Evolutionary conservation across 2,113 vertebrate genomes (phyloP), one percentile per base, ranked within the genome.

Genomic region (Chlamydotis undulata): DNA sequence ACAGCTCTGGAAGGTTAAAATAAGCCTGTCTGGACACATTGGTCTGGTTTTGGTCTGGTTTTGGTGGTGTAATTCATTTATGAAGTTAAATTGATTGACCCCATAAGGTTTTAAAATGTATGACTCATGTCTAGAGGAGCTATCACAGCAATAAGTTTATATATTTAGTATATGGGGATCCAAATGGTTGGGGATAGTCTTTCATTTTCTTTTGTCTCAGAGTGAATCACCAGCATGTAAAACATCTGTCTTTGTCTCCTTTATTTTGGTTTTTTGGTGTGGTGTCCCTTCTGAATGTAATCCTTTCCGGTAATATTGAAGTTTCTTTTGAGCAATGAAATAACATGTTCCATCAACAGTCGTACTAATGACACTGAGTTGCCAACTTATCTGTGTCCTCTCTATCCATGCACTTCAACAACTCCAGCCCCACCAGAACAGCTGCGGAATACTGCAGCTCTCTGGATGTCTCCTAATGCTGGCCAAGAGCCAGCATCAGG

Each of bases 121-220:
- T 96, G 96, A 97, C 77, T 97, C 95, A 97, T 84, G 92, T 97
- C 94, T 97, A 87, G 89, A 93, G 31, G 87, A 96, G 74, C 65
- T 84, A 89, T 92, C 87, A 57, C 37, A 84, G 77, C 91, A 94
- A 43, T 73, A 77, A 89, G 68, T 87, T 91, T 55, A 79, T 94
- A 74, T 89, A 73, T 82, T 87, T 96, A 71, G 64, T 70, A 61
- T 76, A 85, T 63, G 63, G 65, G 73, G 28, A 90, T 91, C 90
- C 56, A 96, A 89, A 68, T 53, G 43, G 4, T 75, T 90, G 73
- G n/a, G 70, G 59, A 68, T 89, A 56, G 55, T 96, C 67, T 95
- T 92, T 94, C 31, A 61, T 95, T 94, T 94, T 95, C 65, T 91
- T 92, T 68, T 91, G 87, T 94, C 63, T 96, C 41, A 39, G 63